phyloP scores from a whole-genome alignment of 2,888 invertebrate species.

The Cantharis nigra region DNA sequence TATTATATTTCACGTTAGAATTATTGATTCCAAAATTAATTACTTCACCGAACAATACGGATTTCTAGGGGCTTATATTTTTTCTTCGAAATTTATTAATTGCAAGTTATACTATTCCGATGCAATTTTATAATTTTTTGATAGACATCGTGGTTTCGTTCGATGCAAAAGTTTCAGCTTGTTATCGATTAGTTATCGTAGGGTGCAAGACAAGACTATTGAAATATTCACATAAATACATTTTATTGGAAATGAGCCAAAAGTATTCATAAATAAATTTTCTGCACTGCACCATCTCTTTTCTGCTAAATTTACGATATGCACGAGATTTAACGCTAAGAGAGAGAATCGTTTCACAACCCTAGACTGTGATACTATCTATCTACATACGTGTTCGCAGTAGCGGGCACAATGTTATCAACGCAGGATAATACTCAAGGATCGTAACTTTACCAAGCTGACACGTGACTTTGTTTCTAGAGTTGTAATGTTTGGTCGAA shows the following conservation, averaged over 20 bases:
- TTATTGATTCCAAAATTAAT: not conserved
- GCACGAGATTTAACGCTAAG: slow-evolving; percentile 30
- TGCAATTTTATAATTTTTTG: not conserved
- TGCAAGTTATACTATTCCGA: too few species aligned
- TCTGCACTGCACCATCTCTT: slow-evolving; percentile 52
- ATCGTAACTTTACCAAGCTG: slow-evolving; percentile 44
- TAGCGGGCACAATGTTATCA: slow-evolving; percentile 44
- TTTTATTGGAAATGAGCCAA: slow-evolving; percentile 50
- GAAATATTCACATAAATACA: slow-evolving; percentile 49
- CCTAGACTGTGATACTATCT: slow-evolving; percentile 40
- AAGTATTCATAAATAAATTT: slow-evolving; percentile 56
- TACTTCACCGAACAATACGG: not conserved
- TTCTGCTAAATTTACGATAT: slow-evolving; percentile 49
- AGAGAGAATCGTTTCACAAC: slow-evolving; percentile 24
- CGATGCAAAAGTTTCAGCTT: not conserved
- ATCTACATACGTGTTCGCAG: slow-evolving; percentile 43
- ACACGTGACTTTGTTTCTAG: slow-evolving; percentile 36
- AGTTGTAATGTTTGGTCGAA: slow-evolving; percentile 19
- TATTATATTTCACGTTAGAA: too few species aligned
- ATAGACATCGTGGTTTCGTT: not conserved
- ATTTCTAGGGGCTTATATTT: too few species aligned
- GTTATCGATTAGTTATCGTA: slow-evolving; percentile 2
- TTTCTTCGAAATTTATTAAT: too few species aligned
- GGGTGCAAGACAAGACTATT: slow-evolving; percentile 21
- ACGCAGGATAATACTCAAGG: slow-evolving; percentile 43